These are phyloP conservation scores for Eremobia ochroleuca DNA, from an alignment of 2,888 invertebrate genomes.

Conservation along the genomic window DNA sequence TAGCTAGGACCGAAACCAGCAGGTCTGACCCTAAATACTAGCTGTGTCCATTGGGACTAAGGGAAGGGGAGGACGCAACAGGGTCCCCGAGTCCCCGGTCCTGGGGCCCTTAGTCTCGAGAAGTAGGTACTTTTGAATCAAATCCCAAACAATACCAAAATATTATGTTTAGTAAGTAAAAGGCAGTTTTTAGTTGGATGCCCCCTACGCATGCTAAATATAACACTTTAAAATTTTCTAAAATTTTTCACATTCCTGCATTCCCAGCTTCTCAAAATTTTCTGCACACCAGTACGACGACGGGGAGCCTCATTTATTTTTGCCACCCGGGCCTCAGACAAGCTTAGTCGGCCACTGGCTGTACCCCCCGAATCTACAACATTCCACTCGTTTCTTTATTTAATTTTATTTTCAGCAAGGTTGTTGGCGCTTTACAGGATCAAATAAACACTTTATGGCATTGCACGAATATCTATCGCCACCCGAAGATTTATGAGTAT, in stretches of 20 bases:
- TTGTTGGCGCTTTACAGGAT: constrained; percentile 94
- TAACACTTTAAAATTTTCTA: background rate
- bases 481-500: constrained; percentile 97
- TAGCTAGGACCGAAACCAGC: background rate
- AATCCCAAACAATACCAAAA: background rate
- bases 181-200: background rate
- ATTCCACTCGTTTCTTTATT: background rate
- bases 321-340: background rate
- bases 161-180: background rate
- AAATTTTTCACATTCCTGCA: background rate
- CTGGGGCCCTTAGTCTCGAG: background rate
- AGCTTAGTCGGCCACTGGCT: background rate
- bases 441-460: constrained; percentile 97
- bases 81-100: background rate
- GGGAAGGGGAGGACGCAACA: background rate
- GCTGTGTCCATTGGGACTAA: background rate
- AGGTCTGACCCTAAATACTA: constrained; percentile 5
- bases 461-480: constrained; percentile 97
- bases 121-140: background rate
- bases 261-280: too few species aligned
- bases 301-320: background rate
- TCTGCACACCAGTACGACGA: background rate
- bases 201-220: background rate
- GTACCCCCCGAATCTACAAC: background rate
- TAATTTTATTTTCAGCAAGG: constrained; percentile 93